phyloP scores from a whole-genome alignment of 2,888 invertebrate species.

The Cerceris ruficornis region DNA sequence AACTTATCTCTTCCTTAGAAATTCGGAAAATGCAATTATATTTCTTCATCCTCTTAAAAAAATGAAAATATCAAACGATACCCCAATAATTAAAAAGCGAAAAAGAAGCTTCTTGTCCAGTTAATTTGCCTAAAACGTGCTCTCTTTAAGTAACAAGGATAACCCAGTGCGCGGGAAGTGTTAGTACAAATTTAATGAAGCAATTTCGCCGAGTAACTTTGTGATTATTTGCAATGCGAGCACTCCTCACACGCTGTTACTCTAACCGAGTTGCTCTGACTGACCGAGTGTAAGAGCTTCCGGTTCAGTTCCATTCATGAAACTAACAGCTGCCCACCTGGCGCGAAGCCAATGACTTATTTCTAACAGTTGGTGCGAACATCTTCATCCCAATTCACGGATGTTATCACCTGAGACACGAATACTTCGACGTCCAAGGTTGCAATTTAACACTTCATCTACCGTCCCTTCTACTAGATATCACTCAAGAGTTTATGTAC shows the following conservation, averaged over 20 bases:
- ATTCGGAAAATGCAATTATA: too few species aligned
- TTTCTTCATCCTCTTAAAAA: too few species aligned
- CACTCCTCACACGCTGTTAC: conserved; percentile 33
- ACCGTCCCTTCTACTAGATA: not conserved
- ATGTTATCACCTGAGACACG: conserved; percentile 14
- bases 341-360: conserved; percentile 68
- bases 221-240: conserved; percentile 15
- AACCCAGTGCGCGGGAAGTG: conserved; percentile 14
- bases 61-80: too few species aligned
- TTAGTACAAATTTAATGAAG: conserved; percentile 44
- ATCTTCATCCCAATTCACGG: conserved; percentile 39
- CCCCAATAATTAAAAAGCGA: not conserved
- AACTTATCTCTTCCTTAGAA: too few species aligned
- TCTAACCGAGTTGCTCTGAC: conserved; percentile 36
- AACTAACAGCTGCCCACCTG: conserved; percentile 64
- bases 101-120: not conserved
- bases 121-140: not conserved
- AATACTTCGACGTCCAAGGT: conserved; percentile 11
- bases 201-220: not conserved
- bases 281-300: conserved; percentile 46
- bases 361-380: conserved; percentile 44
- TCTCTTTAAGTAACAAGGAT: not conserved
- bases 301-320: conserved; percentile 65
- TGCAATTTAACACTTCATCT: not conserved
- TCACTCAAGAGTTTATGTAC: too few species aligned